Percentiles rank a stretch among this genome's conserved stretches.
phyloP scores from a whole-genome alignment of 2,797 vertebrate genomes.

The Siniperca scherzeri region DNA sequence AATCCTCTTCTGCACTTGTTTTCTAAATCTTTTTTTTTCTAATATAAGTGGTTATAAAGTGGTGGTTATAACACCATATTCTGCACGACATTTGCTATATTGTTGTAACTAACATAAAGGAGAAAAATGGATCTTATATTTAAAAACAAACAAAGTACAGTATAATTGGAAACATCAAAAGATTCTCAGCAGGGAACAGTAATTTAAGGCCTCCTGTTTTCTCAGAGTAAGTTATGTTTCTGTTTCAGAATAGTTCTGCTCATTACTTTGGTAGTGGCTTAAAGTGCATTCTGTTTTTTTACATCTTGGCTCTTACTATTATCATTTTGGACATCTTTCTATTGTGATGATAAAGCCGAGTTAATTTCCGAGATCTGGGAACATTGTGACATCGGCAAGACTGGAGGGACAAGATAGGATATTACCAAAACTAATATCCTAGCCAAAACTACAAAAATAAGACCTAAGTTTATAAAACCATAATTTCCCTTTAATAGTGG shows the following conservation, averaged over 20 bases:
- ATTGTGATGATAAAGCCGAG: no score
- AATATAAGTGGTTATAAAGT: not conserved
- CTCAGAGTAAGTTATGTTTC: not conserved
- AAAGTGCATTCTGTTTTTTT: not conserved
- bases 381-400: no score
- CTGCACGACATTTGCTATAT: not conserved
- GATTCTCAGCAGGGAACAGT: not conserved
- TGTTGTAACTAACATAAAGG: not conserved
- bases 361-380: no score
- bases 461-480: no score
- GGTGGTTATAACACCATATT: no score
- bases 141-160: not conserved
- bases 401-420: no score
- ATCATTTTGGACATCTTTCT: no score
- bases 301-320: not conserved
- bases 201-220: not conserved
- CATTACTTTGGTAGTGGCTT: not conserved
- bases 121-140: not conserved
- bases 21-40: not conserved
- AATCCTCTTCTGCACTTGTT: not conserved
- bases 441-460: no score
- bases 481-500: no score
- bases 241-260: not conserved
- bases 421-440: no score
- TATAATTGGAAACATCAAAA: not conserved